Conservation (phyloP, 2,797 vertebrate species). For the Macrochelys suwanniensis region DNA sequence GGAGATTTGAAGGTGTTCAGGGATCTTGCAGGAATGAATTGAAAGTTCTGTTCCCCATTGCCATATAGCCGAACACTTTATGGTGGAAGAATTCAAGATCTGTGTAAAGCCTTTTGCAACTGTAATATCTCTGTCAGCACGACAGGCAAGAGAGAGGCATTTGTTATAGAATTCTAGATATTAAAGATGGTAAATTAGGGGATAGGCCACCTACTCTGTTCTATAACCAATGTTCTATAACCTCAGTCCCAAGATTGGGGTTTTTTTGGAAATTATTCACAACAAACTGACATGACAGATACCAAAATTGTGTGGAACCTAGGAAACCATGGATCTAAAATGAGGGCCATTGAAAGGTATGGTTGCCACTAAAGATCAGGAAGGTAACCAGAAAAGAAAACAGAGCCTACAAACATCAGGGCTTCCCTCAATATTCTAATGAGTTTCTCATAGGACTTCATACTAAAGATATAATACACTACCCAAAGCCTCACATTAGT, state of each 20-base stretch:
- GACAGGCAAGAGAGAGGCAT: not conserved
- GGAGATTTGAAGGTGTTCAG: not conserved
- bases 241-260: too few relatives aligned
- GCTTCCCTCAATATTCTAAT: not conserved
- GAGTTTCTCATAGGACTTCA: not conserved
- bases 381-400: not conserved
- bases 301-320: accelerated
- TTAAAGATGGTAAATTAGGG: not conserved
- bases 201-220: not conserved
- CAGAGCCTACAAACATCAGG: not conserved
- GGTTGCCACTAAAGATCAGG: accelerated
- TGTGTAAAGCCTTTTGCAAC: not conserved
- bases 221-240: accelerated
- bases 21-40: not conserved
- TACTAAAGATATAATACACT: not conserved
- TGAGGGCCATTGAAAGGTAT: accelerated
- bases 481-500: not conserved
- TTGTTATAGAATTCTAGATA: not conserved
- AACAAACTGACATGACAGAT: accelerated
- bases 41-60: not conserved
- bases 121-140: not conserved
- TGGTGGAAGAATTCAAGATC: not conserved
- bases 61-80: not conserved
- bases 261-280: accelerated
- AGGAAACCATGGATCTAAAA: not conserved